A percentile compares a stretch with the other conserved stretches of the same genome.
phyloP scores from a whole-genome alignment of 1,140 invertebrate species.

The Acromyrmex echinatior region DNA sequence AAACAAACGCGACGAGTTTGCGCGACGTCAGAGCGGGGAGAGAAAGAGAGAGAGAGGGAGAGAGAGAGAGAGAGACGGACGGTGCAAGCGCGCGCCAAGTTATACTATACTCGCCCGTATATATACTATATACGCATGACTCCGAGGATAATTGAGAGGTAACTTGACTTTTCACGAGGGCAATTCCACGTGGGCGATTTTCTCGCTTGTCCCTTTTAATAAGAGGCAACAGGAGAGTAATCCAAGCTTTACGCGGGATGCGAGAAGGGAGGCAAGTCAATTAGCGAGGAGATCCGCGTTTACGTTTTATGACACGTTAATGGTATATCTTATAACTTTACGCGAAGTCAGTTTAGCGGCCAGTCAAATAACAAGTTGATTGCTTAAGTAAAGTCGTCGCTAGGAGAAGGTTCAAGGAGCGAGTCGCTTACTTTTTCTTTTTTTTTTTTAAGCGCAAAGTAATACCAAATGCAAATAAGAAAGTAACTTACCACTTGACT shows the following conservation, averaged over 20 bases:
- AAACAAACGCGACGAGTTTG: neutral
- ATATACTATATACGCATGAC: neutral
- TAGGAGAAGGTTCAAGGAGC: conserved; percentile 22
- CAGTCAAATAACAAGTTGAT: conserved; percentile 49
- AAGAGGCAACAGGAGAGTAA: conserved; percentile 26
- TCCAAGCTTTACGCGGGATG: conserved; percentile 23
- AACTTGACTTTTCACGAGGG: conserved; percentile 34
- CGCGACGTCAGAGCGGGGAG: conserved; percentile 3
- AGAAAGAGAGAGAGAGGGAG: neutral
- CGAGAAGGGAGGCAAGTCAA: conserved; percentile 33
- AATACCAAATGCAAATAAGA: conserved; percentile 49
- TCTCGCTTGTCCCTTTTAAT: conserved; percentile 43
- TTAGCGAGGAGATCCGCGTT: conserved; percentile 40
- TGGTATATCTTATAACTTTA: conserved; percentile 45
- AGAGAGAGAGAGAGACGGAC: neutral
- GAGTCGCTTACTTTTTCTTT: neutral
- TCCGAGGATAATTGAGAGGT: conserved; percentile 27
- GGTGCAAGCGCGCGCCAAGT: conserved; percentile 24
- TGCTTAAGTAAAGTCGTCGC: conserved; percentile 18
- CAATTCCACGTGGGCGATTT: conserved; percentile 25
- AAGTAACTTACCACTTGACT: conserved; percentile 18
- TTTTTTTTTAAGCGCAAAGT: conserved; percentile 13
- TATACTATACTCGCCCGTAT: neutral
- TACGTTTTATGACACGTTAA: conserved; percentile 53
- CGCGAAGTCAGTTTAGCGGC: conserved; percentile 37